These are phyloP conservation scores for Dicrostonyx torquatus DNA, from an alignment of 2,797 vertebrate species.

Conservation along the genomic window DNA sequence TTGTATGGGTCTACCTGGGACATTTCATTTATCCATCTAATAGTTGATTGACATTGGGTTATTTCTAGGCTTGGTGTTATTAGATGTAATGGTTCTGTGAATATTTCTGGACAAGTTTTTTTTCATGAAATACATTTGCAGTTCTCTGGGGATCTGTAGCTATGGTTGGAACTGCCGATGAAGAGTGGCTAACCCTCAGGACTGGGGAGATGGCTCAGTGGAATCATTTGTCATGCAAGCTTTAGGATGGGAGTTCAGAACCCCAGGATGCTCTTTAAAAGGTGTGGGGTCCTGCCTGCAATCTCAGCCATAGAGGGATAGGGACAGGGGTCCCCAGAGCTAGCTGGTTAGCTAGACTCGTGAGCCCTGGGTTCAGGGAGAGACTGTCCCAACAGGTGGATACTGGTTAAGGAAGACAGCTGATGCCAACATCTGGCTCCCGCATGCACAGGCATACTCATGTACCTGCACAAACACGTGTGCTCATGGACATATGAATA, in stretches of 20 bases:
- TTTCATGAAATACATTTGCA: not conserved
- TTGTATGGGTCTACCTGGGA: not conserved
- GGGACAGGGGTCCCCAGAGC: not conserved
- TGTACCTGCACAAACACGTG: not conserved
- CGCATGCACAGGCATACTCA: not conserved
- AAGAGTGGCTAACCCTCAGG: not conserved
- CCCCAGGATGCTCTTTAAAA: not conserved
- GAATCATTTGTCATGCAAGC: not conserved
- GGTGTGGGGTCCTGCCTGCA: not conserved
- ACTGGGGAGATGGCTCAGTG: not conserved
- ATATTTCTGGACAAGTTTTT: not conserved
- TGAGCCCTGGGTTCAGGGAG: not conserved
- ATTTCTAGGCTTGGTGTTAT: not conserved
- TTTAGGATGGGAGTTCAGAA: not conserved
- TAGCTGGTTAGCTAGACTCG: not conserved
- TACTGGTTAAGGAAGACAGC: not conserved
- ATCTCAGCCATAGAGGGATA: too few species aligned
- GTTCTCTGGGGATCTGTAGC: not conserved
- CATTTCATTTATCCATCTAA: not conserved
- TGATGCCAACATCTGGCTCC: not conserved
- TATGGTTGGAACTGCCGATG: too few species aligned
- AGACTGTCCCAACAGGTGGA: not conserved
- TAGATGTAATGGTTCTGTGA: not conserved
- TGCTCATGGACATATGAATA: not conserved
- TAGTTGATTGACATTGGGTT: not conserved